A percentile compares a stretch with the other conserved stretches of the same genome.
These are phyloP conservation scores for Halcyon leucocephala DNA, from an alignment of 2,797 vertebrate species.

Conservation along the genomic window DNA sequence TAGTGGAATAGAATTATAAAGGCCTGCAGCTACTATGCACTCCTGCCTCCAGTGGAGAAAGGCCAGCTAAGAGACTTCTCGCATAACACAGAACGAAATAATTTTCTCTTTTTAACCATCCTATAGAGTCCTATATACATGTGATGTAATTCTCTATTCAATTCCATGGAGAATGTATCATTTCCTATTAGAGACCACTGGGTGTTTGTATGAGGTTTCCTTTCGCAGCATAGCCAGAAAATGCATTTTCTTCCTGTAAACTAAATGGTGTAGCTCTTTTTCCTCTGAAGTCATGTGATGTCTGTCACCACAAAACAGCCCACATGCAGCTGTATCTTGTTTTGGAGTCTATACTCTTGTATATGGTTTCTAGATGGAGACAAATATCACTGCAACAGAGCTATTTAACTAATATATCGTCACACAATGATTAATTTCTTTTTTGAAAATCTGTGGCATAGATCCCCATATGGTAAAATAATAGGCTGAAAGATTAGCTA, in stretches of 20 bases:
- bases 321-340: neutral
- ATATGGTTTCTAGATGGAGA: conserved; percentile 32
- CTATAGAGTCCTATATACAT: neutral
- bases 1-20: neutral
- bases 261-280: neutral
- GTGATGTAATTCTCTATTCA: conserved; percentile 11
- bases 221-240: conserved; percentile 12
- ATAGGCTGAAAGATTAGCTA: conserved; percentile 54
- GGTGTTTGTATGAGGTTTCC: neutral
- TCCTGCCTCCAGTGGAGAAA: neutral
- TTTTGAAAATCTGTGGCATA: conserved; percentile 55
- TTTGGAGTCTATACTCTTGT: neutral
- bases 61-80: neutral
- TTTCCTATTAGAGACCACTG: neutral
- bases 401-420: conserved; percentile 47
- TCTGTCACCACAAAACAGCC: neutral
- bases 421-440: conserved; percentile 48
- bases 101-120: neutral
- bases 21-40: neutral
- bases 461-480: conserved; percentile 68
- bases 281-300: neutral
- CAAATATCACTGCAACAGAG: conserved; percentile 4
- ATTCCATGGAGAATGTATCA: neutral
- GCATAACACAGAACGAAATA: neutral
- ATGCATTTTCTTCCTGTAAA: neutral